These are phyloP conservation scores for Scyliorhinus canicula DNA, from an alignment of 2,797 vertebrate species.

Conservation along the genomic window DNA sequence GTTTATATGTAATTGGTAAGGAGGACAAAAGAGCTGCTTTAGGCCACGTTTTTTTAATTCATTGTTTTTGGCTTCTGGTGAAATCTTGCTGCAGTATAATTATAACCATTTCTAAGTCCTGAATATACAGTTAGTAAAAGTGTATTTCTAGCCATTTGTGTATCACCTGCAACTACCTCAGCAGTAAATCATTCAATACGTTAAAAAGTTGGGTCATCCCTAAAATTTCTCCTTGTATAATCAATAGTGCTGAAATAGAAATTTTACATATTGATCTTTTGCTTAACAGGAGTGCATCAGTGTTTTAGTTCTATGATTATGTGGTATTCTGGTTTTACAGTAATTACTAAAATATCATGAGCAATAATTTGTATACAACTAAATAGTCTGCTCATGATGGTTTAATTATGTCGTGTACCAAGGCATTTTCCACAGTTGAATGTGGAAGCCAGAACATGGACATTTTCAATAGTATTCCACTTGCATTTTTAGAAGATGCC, in stretches of 20 bases:
- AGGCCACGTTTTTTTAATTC: not conserved
- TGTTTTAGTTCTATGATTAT: too few relatives aligned
- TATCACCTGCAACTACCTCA: too few relatives aligned
- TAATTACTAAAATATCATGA: not conserved
- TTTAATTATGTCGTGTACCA: not conserved
- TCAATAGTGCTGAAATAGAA: not conserved
- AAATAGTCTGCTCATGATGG: not conserved
- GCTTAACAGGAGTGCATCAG: not conserved
- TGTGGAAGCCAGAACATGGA: not conserved
- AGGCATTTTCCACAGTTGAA: not conserved
- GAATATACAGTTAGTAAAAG: not conserved
- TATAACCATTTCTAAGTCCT: not conserved
- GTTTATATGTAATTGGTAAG: not conserved
- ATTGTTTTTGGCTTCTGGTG: not conserved
- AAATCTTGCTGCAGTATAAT: not conserved
- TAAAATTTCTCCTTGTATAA: not conserved
- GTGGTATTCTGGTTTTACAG: not conserved
- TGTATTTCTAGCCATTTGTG: not conserved
- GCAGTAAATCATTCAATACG: not conserved
- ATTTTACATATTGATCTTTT: not conserved
- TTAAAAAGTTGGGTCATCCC: not conserved
- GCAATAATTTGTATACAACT: not conserved
- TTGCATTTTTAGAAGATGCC: not conserved
- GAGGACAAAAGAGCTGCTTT: not conserved
- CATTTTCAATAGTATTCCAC: not conserved